Evolutionary conservation across 1,140 invertebrate species (phyloP).

Genomic region (Papilio polytes): DNA sequence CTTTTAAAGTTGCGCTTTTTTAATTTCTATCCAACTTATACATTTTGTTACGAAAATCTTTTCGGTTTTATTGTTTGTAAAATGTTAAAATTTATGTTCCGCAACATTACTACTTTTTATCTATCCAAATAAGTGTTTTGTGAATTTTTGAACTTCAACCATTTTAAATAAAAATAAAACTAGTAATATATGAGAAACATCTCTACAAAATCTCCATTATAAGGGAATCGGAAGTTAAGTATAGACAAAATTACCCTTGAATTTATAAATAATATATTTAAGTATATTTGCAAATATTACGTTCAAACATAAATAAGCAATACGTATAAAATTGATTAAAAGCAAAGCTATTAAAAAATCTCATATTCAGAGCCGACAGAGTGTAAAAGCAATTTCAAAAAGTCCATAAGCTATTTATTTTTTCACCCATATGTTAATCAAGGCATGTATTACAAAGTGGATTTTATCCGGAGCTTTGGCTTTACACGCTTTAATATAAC

Average conservation of each 20-base stretch:
- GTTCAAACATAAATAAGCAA: not conserved
- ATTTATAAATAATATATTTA: too few species aligned
- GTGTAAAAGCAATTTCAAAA: slow-evolving; percentile 29
- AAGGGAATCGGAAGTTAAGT: too few species aligned
- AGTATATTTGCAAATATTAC: not conserved
- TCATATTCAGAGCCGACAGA: slow-evolving; percentile 13
- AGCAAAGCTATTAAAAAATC: slow-evolving; percentile 16
- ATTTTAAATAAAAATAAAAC: too few species aligned
- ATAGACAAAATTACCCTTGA: too few species aligned
- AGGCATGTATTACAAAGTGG: slow-evolving; percentile 25
- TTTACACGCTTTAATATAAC: slow-evolving; percentile 13
- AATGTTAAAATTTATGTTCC: not conserved
- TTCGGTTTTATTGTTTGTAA: not conserved
- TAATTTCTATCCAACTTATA: slow-evolving; percentile 16
- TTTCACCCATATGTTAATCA: slow-evolving; percentile 26
- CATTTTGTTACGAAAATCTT: not conserved
- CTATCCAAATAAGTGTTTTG: not conserved
- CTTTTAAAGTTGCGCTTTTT: slow-evolving; percentile 16
- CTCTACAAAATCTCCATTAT: too few species aligned
- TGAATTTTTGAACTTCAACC: too few species aligned
- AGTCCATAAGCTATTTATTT: slow-evolving; percentile 29
- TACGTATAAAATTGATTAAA: slow-evolving; percentile 18
- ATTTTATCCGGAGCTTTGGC: slow-evolving; percentile 20
- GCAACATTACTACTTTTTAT: not conserved
- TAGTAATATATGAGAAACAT: too few species aligned